Evolutionary conservation across 2,113 vertebrate genomes (phyloP), one percentile per base, ranked within the genome.

Genomic region (Alethe castanea): DNA sequence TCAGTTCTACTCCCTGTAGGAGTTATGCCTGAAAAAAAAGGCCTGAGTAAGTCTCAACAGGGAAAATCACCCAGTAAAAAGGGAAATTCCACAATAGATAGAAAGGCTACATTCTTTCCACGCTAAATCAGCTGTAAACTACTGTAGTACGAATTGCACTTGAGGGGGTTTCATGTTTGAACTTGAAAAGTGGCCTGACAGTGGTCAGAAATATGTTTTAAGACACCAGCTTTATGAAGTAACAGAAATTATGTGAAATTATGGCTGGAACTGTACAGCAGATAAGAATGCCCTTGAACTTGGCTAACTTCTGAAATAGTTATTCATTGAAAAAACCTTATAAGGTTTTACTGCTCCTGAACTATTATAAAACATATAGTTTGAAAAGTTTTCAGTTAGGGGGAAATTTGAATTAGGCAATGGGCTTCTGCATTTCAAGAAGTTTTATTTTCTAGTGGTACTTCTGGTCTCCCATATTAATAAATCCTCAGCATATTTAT

Each of bases 211-310:
- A 66, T 53, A 59, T 14, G 20, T 94, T 93, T 88, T 73, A 56
- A 94, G 85, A 67, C 2, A 10, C 78, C 72, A 92, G 17, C 28
- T 93, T 29, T 67, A 60, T 61, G 80, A 86, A 95, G 36, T 56
- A 90, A 94, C 44, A 86, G 62, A 90, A 90, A 80, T 73, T 71
- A 71, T 24, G 14, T 70, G 62, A 90, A 95, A 81, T 78, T 64
- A 74, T 61, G 69, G 31, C 60, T 93, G 80, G 28, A 93, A 92
- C 67, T 78, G 47, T 64, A 64, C 50, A 83, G 36, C 31, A 96
- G 93, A 95, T 94, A 93, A 93, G 92, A 88, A 93, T 88, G 86
- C 20, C 69, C 82, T 92, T 90, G 90, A 86, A 90, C 69, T 78
- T 93, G 79, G 86, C 86, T 90, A 90, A 66, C 25, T 88, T 60